phyloP scores from a whole-genome alignment of 2,797 vertebrate genomes.

The Poeciliopsis gracilis region DNA sequence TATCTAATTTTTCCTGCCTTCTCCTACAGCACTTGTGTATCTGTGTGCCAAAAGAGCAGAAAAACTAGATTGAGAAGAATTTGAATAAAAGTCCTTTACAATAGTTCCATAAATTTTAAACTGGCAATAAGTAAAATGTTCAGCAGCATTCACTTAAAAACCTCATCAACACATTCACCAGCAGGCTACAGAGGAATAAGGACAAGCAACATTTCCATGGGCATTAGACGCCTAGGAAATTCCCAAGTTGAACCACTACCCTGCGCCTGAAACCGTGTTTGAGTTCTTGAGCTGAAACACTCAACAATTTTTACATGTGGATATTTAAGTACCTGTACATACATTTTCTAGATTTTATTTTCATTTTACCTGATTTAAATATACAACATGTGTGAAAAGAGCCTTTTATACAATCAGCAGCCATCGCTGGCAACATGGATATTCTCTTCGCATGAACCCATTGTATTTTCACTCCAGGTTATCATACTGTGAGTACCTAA shows the following conservation, averaged over 20 bases:
- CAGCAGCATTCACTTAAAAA: not conserved
- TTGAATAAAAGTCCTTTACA: not conserved
- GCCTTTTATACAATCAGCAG: slow-evolving; percentile 86
- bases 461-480: not conserved
- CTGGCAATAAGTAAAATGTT: not conserved
- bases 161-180: not conserved
- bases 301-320: not conserved
- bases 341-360: not conserved
- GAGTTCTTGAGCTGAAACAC: not conserved
- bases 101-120: not conserved
- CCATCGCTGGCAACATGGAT: slow-evolving; percentile 80
- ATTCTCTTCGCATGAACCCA: not conserved
- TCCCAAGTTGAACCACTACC: not conserved
- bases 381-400: not conserved
- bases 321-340: not conserved
- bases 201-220: not conserved
- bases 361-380: not conserved
- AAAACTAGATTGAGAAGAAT: not conserved
- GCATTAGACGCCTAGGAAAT: not conserved
- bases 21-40: not conserved
- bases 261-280: not conserved
- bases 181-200: not conserved
- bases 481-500: not conserved
- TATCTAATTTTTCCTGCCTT: not conserved
- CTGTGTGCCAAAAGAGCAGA: not conserved